Base-by-base conservation (phyloP, 2,888 invertebrate genomes). In the Sphinx pinastri region DNA sequence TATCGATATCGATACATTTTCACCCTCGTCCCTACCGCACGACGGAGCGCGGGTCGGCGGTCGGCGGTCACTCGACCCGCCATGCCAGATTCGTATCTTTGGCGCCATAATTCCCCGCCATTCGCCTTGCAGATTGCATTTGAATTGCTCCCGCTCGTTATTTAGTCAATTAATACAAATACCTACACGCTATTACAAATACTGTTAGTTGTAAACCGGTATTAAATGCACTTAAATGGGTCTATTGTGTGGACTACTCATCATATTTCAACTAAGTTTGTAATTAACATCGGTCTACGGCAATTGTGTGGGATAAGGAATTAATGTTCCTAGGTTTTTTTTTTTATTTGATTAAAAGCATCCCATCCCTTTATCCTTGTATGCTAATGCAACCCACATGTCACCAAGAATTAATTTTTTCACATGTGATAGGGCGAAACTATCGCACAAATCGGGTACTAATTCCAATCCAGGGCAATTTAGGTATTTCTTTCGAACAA, bases 61-160 rank as follows among this genome's bases (percentile, higher is more conserved):
- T 87, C 88, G 84, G 76, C 84, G 86, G 87, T 86, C 89, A 87
- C 80, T 85, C 85, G 86, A 85, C 84, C 84, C 76, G 74, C 78
- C 83, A 85, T 75, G 73, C 77, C 83, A 88, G 91, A 91, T 91
- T 77, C 74, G 81, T 89, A 92, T 91, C 91, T 86, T 85, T 88
- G 89, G 91, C 91, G 92, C 91, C 92, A 88, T 85, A 86, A 83
- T 82, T 84, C 81, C 81, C 81, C 80, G 83, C 83, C 84, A 80
- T 82, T 80, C 76, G 77, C 80, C 81, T 90, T 86, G 84, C 84
- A 82, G 85, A 87, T 86, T 88, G 88, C 86, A 86, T 84, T 87
- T 78, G 83, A 86, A 88, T 87, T 83, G 84, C 82, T 82, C 79
- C 78, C 78, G 81, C 79, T 82, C 72, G 80, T 80, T 80, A 84